A percentile compares a stretch with the other conserved stretches of the same genome.
These are phyloP conservation scores for Sander vitreus DNA, from an alignment of 2,113 vertebrate genomes.

Conservation along the genomic window DNA sequence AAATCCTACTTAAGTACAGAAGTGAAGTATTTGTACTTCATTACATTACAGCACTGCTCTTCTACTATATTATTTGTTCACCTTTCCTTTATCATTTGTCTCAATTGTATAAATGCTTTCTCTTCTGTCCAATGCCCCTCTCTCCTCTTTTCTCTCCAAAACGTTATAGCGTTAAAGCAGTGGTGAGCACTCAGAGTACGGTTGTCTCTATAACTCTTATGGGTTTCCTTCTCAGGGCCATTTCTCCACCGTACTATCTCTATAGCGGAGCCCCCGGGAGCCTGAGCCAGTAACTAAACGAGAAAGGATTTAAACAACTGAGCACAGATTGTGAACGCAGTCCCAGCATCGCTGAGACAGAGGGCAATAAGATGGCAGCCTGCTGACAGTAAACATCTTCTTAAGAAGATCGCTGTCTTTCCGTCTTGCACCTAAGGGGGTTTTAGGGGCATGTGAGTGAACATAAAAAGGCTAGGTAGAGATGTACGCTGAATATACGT, in stretches of 20 bases:
- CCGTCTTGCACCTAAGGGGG: neutral
- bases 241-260: slow-evolving; percentile 34
- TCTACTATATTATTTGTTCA: neutral
- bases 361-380: slow-evolving; percentile 51
- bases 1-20: too few relatives aligned
- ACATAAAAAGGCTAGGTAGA: slow-evolving; percentile 11
- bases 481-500: too few relatives aligned
- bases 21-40: too few relatives aligned
- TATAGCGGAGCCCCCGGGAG: slow-evolving; percentile 54
- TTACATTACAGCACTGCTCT: too few relatives aligned
- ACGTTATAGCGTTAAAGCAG: neutral
- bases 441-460: slow-evolving; percentile 19
- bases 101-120: neutral
- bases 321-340: slow-evolving; percentile 30
- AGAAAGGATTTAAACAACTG: slow-evolving; percentile 63
- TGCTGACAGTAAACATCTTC: slow-evolving; percentile 56
- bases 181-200: neutral
- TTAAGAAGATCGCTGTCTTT: slow-evolving; percentile 56
- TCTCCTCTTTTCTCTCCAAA: neutral
- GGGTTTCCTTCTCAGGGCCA: slow-evolving; percentile 33
- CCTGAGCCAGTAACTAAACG: slow-evolving; percentile 28
- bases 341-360: slow-evolving; percentile 28
- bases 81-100: neutral
- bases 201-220: slow-evolving; percentile 14
- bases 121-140: neutral